Base-by-base conservation (phyloP, 2,113 vertebrate species). In the Porphyrio hochstetteri region DNA sequence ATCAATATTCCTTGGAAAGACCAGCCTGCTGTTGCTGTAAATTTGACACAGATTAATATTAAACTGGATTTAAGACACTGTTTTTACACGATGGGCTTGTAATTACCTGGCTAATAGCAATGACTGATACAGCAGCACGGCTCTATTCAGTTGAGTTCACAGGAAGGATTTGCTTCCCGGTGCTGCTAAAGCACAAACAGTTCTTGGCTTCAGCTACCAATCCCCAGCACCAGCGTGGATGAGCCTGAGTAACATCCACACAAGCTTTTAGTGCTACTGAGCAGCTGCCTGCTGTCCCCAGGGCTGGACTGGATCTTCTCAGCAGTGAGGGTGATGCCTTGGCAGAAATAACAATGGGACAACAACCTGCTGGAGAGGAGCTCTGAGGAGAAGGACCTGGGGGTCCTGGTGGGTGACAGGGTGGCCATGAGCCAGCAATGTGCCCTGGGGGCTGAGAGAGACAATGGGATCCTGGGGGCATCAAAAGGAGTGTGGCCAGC, bases 31-130 rank as follows among this genome's bases (percentile, higher is more conserved):
- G 52, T 46, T 90, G 67, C 65, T 63, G 42, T 13, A 61, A 81
- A 84, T 91, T 52, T 89, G 64, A 86, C 87, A 96, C 28, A 92
- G 81, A 92, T 90, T 93, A 78, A 84, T 75, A 75, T 59, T 84
- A 90, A 91, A 95, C 64, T 59, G 74, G 72, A 94, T 84, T 89
- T 74, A 64, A 83, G 84, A 84, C 3, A 33, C 61, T 90, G 33
- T 4, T 84, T 91, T 84, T 75, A 60, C 23, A 31, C 35, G 25
- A 89, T 36, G 33, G 53, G 23, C 36, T 59, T 92, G 60, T 89
- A 90, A 95, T 86, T 95, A 86, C 60, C 77, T 84, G 36, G 36
- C 65, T 91, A 71, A 82, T 9, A 89, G 52, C 69, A 82, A 8
- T 44, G 36, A 35, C 52, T 78, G 74, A 76, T 67, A 50, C 31